These are phyloP conservation scores for Palythoa caribaeorum DNA, from an alignment of 92 coral and sea anemone genomes.

Conservation along the genomic window DNA sequence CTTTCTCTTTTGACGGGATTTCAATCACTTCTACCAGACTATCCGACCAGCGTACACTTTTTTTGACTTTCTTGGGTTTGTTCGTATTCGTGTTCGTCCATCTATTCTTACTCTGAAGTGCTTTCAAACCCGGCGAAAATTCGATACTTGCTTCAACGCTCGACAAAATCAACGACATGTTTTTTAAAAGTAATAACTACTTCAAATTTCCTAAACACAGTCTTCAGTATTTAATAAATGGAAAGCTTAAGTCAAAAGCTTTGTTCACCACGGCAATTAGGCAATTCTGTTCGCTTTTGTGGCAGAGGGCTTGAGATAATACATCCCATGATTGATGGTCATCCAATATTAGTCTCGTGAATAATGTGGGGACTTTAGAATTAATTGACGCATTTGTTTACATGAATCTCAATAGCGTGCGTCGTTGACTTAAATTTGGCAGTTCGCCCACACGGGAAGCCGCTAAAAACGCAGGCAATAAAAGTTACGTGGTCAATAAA, in stretches of 20 bases:
- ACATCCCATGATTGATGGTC: not conserved
- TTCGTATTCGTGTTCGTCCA: not conserved
- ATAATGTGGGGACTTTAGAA: not conserved
- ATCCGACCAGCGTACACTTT: slow-evolving; percentile 38
- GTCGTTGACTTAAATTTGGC: not conserved
- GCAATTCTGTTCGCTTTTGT: not conserved
- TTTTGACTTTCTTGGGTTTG: slow-evolving; percentile 21
- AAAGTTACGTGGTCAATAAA: not conserved
- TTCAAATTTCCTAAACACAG: not conserved
- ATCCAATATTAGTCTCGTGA: not conserved
- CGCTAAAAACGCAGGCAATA: not conserved
- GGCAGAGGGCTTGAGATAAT: not conserved
- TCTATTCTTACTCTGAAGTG: not conserved
- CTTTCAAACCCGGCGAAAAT: slow-evolving; percentile 10
- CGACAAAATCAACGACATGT: slow-evolving; percentile 1
- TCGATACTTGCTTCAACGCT: not conserved
- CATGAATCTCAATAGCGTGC: not conserved
- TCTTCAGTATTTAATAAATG: not conserved
- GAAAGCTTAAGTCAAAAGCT: not conserved
- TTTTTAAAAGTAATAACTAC: not conserved
- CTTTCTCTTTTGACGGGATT: slow-evolving; percentile 1
- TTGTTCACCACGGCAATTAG: slow-evolving; percentile 7
- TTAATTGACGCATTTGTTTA: slow-evolving; percentile 4
- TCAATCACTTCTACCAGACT: slow-evolving; percentile 12
- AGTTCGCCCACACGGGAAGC: slow-evolving; percentile 9